Percentiles rank a stretch among this genome's conserved stretches.
These are phyloP conservation scores for Cephus sareptanus DNA, from an alignment of 2,888 invertebrate species.

Conservation along the genomic window DNA sequence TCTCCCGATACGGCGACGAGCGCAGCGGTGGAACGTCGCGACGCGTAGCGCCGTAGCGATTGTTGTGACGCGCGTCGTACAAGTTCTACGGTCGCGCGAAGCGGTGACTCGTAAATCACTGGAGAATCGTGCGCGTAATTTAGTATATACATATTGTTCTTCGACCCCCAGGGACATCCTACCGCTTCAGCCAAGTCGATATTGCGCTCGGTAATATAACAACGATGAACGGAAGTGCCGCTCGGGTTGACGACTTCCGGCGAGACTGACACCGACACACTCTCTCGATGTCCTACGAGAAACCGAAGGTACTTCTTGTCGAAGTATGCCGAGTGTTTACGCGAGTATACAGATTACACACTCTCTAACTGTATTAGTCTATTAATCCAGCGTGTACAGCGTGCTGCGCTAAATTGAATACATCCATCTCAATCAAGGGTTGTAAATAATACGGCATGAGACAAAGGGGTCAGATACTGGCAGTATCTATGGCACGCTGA, in stretches of 20 bases:
- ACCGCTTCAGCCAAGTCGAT: neutral
- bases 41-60: neutral
- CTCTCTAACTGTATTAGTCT: neutral
- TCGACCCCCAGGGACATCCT: neutral
- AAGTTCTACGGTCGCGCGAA: neutral
- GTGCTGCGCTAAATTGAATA: neutral
- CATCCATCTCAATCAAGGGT: neutral
- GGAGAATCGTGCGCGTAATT: neutral
- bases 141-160: neutral
- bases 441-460: neutral
- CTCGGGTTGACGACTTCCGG: constrained; percentile 45
- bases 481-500: neutral
- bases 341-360: neutral
- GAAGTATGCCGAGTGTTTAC: too few species aligned
- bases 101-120: neutral
- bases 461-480: neutral
- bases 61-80: neutral
- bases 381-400: neutral
- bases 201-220: constrained; percentile 22
- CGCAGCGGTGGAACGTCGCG: neutral
- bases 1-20: neutral
- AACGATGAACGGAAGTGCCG: constrained; percentile 44
- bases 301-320: neutral
- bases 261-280: constrained; percentile 37
- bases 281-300: neutral